Conservation (phyloP, 64 coral and sea anemone genomes). For the Orbicella faveolata region DNA sequence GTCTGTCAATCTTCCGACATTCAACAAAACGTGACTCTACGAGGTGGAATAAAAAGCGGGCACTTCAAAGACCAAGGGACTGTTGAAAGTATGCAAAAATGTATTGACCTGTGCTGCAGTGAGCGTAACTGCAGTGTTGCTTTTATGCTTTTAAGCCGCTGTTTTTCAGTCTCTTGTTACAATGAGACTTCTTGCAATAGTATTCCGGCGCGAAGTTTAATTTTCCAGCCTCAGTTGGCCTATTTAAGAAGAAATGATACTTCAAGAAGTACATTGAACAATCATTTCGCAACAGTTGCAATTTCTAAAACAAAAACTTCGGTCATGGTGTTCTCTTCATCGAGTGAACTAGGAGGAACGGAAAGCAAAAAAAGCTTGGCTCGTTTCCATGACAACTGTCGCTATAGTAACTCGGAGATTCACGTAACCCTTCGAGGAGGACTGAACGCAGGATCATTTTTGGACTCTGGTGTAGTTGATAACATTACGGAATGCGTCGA, state of each 20-base stretch:
- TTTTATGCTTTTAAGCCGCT: conserved; percentile 72
- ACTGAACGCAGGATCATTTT: conserved; percentile 51
- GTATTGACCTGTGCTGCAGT: conserved; percentile 66
- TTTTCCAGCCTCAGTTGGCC: conserved; percentile 42
- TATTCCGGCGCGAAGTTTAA: conserved; percentile 46
- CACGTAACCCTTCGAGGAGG: conserved; percentile 40
- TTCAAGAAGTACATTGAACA: not conserved
- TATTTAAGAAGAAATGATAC: not conserved
- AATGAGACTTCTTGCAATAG: conserved; percentile 46
- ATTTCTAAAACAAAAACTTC: not conserved
- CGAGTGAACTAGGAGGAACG: not conserved
- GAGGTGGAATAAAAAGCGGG: conserved; percentile 74
- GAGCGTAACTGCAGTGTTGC: conserved; percentile 65
- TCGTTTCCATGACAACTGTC: conserved; percentile 3
- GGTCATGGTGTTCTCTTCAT: not conserved
- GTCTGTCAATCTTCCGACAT: not conserved
- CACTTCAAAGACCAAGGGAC: conserved; percentile 75
- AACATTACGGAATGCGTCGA: conserved; percentile 26
- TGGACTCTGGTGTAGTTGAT: conserved; percentile 36
- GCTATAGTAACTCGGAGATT: conserved; percentile 16
- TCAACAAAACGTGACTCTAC: conserved; percentile 54
- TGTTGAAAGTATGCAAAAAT: conserved; percentile 57
- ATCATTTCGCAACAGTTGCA: not conserved
- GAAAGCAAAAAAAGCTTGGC: not conserved
- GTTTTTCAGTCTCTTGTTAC: conserved; percentile 71